Evolutionary conservation across 1,140 invertebrate genomes (phyloP).

Genomic region (Diorhabda sublineata): DNA sequence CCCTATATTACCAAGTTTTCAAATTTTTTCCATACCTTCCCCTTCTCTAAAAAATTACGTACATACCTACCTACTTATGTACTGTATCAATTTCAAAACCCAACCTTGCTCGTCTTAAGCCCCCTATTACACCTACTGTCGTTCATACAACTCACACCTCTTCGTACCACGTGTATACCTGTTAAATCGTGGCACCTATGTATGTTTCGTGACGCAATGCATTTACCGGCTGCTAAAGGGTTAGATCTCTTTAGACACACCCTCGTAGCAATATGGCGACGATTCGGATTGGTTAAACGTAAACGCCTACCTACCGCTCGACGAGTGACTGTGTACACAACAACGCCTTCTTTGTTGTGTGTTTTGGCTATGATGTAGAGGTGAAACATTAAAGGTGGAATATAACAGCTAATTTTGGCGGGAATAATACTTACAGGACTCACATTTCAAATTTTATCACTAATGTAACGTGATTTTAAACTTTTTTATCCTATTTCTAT

Average conservation of each 20-base stretch:
- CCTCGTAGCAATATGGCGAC: conserved; percentile 43
- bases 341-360: not conserved
- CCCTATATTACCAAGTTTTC: too few species aligned
- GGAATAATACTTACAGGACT: not conserved
- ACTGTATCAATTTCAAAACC: not conserved
- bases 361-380: not conserved
- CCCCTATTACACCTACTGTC: not conserved
- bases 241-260: conserved; percentile 36
- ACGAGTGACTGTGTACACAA: conserved; percentile 36
- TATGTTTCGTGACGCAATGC: conserved; percentile 17
- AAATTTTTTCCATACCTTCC: too few species aligned
- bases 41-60: not conserved
- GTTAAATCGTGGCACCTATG: conserved; percentile 3
- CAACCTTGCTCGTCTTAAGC: not conserved
- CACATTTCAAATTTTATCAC: too few species aligned
- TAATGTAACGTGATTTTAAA: too few species aligned
- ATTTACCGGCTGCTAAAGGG: conserved; percentile 22
- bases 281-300: conserved; percentile 41
- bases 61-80: not conserved
- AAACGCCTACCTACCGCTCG: conserved; percentile 40
- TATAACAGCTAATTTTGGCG: not conserved
- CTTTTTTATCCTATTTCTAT: too few species aligned
- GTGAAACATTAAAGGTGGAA: not conserved
- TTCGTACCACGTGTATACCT: not conserved
- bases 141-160: not conserved